These are phyloP conservation scores for Sporophila hypoxantha DNA, from an alignment of 2,113 vertebrate genomes.

Conservation along the genomic window DNA sequence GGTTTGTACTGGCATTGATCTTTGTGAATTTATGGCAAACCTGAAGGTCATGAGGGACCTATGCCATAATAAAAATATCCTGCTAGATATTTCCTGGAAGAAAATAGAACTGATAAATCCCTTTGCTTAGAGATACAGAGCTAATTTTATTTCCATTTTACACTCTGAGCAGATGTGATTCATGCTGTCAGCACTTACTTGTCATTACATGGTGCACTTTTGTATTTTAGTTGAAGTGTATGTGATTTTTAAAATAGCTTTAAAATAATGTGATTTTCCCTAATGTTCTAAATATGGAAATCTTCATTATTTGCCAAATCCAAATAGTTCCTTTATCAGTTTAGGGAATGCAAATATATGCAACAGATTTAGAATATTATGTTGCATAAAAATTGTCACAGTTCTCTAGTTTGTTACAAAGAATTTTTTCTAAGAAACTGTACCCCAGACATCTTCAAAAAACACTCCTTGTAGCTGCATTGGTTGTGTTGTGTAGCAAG, in stretches of 20 bases:
- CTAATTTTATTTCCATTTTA: background rate
- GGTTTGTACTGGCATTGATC: background rate
- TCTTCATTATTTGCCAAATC: background rate
- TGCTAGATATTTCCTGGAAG: background rate
- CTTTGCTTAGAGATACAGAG: background rate
- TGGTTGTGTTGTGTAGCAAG: background rate
- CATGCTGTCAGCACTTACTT: background rate
- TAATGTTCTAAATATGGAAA: background rate
- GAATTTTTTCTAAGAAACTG: background rate
- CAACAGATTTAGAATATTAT: background rate
- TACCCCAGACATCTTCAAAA: background rate
- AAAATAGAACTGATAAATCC: background rate
- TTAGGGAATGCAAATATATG: background rate
- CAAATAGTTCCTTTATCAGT: background rate
- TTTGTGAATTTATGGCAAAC: background rate
- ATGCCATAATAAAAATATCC: background rate
- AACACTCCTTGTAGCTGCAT: background rate
- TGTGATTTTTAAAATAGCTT: background rate
- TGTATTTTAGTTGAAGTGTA: background rate
- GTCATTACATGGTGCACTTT: background rate
- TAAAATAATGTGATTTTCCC: background rate
- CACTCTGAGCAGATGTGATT: background rate
- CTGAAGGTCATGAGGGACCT: background rate
- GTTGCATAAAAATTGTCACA: background rate
- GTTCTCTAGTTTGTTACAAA: background rate